Evolutionary conservation across 1,140 invertebrate species (phyloP), one percentile per base, ranked within the genome.

Genomic region (Brachionus rotundiformis): DNA sequence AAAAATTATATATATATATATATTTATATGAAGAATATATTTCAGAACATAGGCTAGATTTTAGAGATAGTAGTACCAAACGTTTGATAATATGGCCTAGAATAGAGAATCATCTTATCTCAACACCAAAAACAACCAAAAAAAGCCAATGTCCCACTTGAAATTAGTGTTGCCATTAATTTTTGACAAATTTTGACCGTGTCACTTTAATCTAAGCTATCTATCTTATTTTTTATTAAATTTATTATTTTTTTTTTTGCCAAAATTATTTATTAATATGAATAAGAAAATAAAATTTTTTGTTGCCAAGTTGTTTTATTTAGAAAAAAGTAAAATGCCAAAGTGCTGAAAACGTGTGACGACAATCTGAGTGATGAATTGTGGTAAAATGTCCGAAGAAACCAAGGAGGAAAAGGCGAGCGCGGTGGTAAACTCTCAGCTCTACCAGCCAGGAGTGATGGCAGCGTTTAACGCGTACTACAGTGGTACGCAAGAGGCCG

Each of bases 131-230:
- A 47, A 47, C 16, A 54, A 54, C 47, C 47, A 54, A 54, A 54
- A n/a, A 19, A 54, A 54, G 7, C 47, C 47, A 8, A 54, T 19
- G 47, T 36, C 63, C 31, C 63, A 63, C 61, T 63, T 63, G 61
- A 63, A 63, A 63, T 68, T 68, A n/a, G n/a, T n/a, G 13, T 36
- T 19, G 63, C 16, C 63, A 33, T 36, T 36, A n/a, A n/a, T 68
- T 68, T 68, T 39, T 68, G 63, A 33, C 25, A 29, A 33, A 29
- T 31, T 63, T 68, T 68, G 63, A 36, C 63, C 63, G 31, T 68
- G 63, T 68, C 63, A 31, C 36, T 68, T 68, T 36, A 68, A 68
- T 33, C 63, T 68, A 39, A 10, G n/a, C n/a, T n/a, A n/a, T n/a
- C n/a, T n/a, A n/a, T n/a, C n/a, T n/a, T n/a, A n/a, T n/a, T 41